phyloP scores from a whole-genome alignment of 1,140 invertebrate genomes.

The Aplysia californica region DNA sequence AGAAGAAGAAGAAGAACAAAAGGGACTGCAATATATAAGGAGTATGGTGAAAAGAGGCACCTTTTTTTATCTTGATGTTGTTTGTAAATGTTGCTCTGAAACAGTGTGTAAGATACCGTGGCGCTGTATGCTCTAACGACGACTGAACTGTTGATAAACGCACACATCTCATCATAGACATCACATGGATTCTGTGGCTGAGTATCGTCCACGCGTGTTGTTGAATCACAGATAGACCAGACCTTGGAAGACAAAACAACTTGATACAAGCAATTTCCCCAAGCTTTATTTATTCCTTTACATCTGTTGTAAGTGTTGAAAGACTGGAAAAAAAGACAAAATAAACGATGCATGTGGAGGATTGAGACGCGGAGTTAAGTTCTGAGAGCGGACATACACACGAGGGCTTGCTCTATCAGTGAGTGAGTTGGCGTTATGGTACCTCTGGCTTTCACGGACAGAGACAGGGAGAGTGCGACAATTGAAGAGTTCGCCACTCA shows the following conservation, averaged over 20 bases:
- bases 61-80: not conserved
- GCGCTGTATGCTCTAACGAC: not conserved
- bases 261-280: not conserved
- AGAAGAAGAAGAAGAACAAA: not conserved
- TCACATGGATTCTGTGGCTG: not conserved
- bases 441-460: not conserved
- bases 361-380: not conserved
- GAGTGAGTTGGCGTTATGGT: not conserved
- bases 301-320: not conserved
- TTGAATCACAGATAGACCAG: not conserved
- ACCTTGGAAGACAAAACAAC: not conserved
- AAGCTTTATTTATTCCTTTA: not conserved
- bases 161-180: not conserved
- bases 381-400: not conserved
- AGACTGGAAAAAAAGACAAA: not conserved
- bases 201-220: not conserved
- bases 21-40: not conserved
- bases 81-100: not conserved
- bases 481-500: conserved; percentile 9
- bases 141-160: not conserved
- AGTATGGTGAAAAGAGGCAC: not conserved
- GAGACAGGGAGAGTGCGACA: not conserved
- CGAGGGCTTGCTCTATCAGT: not conserved
- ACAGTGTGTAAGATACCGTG: not conserved
- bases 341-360: not conserved